Conservation (phyloP, 2,113 vertebrate species). For the Oreochromis niloticus region DNA sequence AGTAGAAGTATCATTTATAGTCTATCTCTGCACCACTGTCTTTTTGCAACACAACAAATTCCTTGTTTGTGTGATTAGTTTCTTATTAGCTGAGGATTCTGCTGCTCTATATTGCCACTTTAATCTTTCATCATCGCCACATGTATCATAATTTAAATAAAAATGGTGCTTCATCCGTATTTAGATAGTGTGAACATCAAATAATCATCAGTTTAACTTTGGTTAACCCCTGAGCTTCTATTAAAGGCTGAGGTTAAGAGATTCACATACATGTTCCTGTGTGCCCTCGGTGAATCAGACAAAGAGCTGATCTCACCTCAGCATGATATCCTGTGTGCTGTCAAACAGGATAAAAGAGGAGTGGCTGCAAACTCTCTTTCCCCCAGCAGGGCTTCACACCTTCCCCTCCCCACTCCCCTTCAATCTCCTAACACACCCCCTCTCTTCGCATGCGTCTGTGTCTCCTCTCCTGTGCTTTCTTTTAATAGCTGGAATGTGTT, state of each 20-base stretch:
- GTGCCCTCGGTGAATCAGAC: neutral
- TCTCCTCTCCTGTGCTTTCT: neutral
- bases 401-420: neutral
- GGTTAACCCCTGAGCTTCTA: neutral
- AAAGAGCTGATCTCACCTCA: constrained; percentile 27
- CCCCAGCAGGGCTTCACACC: neutral
- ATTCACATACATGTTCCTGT: neutral
- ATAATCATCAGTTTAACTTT: neutral
- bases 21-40: neutral
- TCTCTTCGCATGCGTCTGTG: neutral
- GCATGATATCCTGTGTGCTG: constrained; percentile 30
- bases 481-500: neutral
- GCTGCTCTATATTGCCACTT: neutral
- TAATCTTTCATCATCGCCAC: neutral
- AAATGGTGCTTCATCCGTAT: neutral
- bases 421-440: neutral
- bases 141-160: neutral
- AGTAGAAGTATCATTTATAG: neutral
- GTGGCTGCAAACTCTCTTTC: neutral
- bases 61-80: neutral
- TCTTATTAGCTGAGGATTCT: neutral
- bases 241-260: neutral
- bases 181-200: neutral
- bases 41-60: neutral
- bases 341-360: constrained; percentile 6